phyloP scores from a whole-genome alignment of 2,113 vertebrate species.

The Datnioides undecimradiatus region DNA sequence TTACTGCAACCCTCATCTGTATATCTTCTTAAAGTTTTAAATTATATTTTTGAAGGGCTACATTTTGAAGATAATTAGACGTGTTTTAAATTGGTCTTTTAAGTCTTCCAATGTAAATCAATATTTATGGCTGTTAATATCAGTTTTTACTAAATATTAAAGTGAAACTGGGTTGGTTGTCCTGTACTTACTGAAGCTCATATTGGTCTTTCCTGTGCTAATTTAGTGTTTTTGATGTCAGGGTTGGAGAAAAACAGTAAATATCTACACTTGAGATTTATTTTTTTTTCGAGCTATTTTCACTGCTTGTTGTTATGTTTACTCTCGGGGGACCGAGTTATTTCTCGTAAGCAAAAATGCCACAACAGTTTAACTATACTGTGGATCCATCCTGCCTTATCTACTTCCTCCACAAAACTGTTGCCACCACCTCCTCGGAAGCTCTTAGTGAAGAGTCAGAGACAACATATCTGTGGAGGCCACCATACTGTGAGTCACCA shows the following conservation, averaged over 20 bases:
- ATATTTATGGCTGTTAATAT: neutral
- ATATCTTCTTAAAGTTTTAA: neutral
- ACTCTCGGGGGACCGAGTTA: slow-evolving; percentile 60
- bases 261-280: slow-evolving; percentile 40
- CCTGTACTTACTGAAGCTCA: slow-evolving; percentile 17
- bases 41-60: too few species aligned
- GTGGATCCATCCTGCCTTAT: slow-evolving; percentile 76
- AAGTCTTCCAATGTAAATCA: neutral
- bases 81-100: neutral
- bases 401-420: slow-evolving; percentile 74
- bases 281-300: slow-evolving; percentile 41
- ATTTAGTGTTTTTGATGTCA: slow-evolving; percentile 40
- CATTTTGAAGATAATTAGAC: neutral
- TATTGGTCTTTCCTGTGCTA: slow-evolving; percentile 4
- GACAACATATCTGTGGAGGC: slow-evolving; percentile 80
- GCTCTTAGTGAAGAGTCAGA: slow-evolving; percentile 74
- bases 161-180: neutral
- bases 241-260: slow-evolving; percentile 30
- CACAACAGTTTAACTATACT: slow-evolving; percentile 72
- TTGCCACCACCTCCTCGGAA: slow-evolving; percentile 73
- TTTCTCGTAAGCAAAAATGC: slow-evolving; percentile 73
- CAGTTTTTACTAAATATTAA: slow-evolving; percentile 4
- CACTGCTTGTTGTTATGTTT: slow-evolving; percentile 65
- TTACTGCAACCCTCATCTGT: neutral
- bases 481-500: slow-evolving; percentile 84